Evolutionary conservation across 1,140 invertebrate genomes (phyloP).

Genomic region (Prorops nasuta): DNA sequence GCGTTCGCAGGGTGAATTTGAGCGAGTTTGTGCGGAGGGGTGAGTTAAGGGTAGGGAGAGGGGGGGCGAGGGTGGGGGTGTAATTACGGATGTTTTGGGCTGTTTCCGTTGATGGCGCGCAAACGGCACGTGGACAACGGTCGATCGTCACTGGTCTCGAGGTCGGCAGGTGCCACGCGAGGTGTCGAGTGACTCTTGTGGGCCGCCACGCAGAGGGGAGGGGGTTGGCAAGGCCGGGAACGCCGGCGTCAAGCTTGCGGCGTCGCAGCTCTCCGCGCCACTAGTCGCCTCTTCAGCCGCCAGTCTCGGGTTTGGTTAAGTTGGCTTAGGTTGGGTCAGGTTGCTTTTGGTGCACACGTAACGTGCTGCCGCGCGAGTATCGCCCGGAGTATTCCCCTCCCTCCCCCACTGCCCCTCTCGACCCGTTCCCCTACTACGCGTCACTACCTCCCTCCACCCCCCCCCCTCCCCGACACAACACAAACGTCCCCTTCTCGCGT

Average conservation of each 20-base stretch:
- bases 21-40: no score
- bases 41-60: no score
- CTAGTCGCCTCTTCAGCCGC: neutral
- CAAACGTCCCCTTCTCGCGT: slow-evolving; percentile 15
- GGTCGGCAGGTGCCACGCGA: slow-evolving; percentile 14
- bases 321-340: slow-evolving; percentile 4
- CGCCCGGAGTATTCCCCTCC: no score
- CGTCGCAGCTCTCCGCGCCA: neutral
- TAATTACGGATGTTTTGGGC: no score
- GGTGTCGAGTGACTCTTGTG: slow-evolving; percentile 4
- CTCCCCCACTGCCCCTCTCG: no score
- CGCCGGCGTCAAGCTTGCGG: neutral
- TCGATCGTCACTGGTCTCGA: slow-evolving; percentile 11
- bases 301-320: slow-evolving; percentile 11
- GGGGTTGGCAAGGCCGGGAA: neutral
- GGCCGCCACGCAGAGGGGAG: neutral
- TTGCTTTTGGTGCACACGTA: no score
- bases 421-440: no score
- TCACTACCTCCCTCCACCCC: no score
- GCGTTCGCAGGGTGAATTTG: no score
- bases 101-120: neutral
- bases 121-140: slow-evolving; percentile 12
- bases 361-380: slow-evolving; percentile 19
- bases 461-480: no score
- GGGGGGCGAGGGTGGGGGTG: no score